Base-by-base conservation (phyloP, 2,888 invertebrate genomes). In the Eristalis tenax region DNA sequence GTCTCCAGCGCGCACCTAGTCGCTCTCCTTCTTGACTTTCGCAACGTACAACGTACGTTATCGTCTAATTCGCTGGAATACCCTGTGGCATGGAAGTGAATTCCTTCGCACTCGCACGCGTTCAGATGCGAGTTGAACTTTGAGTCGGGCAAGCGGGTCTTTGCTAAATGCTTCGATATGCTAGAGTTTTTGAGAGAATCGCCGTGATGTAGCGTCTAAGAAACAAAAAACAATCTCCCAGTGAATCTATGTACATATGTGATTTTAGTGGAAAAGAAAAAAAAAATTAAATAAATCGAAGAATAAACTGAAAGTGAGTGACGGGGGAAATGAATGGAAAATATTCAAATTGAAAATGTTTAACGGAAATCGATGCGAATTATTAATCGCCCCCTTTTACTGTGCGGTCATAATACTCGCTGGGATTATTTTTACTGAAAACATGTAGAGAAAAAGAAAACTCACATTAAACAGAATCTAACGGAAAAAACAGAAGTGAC, bases 281-380 rank as follows among this genome's bases (percentile, higher is more conserved):
- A 1, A 10, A 32, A 5, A 28, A 4, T 28, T 32, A 61, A 28
- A 18, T 32, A n/a, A n/a, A n/a, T n/a, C 40, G 11, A 38, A 38
- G 11, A 10, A 38, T 26, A 61, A 43, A 73, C 32, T 50, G n/a
- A 13, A 43, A 57, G 15, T 65, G n/a, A 56, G 13, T 56, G n/a
- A 38, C 2, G 8, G 10, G 28, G 28, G 6, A 64, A 56, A 78
- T 70, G 40, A 35, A 75, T 63, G 63, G 10, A 64, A 68, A 61
- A 63, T 23, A 68, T 70, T 11, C 65, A 61, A 75, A 70, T 26
- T 69, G 71, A 50, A 68, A 63, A 64, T 68, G 22, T 59, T 50
- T 65, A 85, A 74, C 63, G 61, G 63, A 85, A 86, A 86, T 82
- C 86, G 66, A 86, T 86, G 78, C 70, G 78, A 86, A 86, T 86